These are phyloP conservation scores for Ptyas mucosa DNA, from an alignment of 2,113 vertebrate species.

Conservation along the genomic window DNA sequence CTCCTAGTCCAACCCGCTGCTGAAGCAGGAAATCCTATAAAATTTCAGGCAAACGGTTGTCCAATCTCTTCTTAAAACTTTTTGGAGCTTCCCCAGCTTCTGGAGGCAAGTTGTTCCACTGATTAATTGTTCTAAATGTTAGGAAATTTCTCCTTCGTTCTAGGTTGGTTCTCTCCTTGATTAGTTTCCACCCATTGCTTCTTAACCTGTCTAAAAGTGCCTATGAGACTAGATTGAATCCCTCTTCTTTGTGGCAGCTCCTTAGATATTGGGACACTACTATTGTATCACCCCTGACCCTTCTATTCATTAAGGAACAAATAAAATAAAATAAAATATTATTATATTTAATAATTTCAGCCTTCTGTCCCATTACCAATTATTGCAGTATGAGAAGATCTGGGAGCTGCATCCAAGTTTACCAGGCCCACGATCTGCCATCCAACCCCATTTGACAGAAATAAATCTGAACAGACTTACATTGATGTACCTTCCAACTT, in stretches of 20 bases:
- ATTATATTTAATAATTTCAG: neutral
- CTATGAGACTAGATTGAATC: neutral
- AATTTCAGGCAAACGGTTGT: neutral
- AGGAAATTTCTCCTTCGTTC: neutral
- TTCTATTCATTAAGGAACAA: neutral
- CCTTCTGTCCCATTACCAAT: neutral
- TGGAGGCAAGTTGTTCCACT: neutral
- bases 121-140: neutral
- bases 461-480: constrained; percentile 65
- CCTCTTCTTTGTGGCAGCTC: neutral
- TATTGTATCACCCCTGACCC: neutral
- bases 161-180: neutral
- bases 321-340: neutral
- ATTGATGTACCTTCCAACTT: constrained; percentile 71
- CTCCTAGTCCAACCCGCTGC: neutral
- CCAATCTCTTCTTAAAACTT: neutral
- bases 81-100: neutral
- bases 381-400: neutral
- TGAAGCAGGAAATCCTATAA: neutral
- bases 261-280: neutral
- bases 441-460: too few relatives aligned
- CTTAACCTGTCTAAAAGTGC: neutral
- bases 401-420: neutral
- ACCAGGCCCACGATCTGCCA: neutral
- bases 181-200: neutral